A percentile compares a stretch with the other conserved stretches of the same genome.
Conservation (phyloP, 2,113 vertebrate genomes). For the Chlorodrepanis virens region DNA sequence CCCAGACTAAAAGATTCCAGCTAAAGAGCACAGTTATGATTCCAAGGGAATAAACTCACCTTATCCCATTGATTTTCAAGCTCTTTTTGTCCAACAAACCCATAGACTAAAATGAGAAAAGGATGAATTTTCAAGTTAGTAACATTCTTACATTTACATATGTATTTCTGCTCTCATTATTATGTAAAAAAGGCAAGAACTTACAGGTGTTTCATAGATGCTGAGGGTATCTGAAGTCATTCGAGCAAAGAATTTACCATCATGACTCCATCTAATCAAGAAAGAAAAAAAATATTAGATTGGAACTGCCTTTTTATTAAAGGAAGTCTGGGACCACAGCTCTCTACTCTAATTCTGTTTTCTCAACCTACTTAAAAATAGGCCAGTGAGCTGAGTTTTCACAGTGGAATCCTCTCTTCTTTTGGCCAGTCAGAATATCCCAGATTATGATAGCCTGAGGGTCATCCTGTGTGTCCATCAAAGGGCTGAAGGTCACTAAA, state of each 20-base stretch:
- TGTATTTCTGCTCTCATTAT: accelerated
- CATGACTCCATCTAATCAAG: slow-evolving; percentile 91
- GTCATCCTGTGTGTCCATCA: slow-evolving; percentile 96
- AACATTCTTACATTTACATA: background rate
- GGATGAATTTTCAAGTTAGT: background rate
- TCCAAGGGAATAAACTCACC: slow-evolving; percentile 74
- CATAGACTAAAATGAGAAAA: slow-evolving; percentile 84
- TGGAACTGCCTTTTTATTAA: background rate
- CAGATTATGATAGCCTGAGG: slow-evolving; percentile 99
- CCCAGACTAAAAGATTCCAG: background rate
- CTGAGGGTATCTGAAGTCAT: slow-evolving; percentile 95
- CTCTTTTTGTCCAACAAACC: slow-evolving; percentile 98
- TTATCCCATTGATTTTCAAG: slow-evolving; percentile 95
- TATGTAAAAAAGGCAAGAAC: slow-evolving; percentile 11
- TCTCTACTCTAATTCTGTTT: background rate
- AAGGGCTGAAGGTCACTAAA: slow-evolving; percentile 94
- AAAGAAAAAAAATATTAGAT: background rate
- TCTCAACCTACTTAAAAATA: slow-evolving; percentile 91
- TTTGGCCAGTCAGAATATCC: slow-evolving; percentile 96
- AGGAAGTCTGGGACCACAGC: background rate
- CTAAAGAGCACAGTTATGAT: background rate
- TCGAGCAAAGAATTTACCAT: slow-evolving; percentile 97
- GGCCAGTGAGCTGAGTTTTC: slow-evolving; percentile 99
- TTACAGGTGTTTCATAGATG: slow-evolving; percentile 97
- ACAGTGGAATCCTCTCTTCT: slow-evolving; percentile 97